Evolutionary conservation across 2,888 invertebrate genomes (phyloP).

Genomic region (Ornithoptera alexandrae): DNA sequence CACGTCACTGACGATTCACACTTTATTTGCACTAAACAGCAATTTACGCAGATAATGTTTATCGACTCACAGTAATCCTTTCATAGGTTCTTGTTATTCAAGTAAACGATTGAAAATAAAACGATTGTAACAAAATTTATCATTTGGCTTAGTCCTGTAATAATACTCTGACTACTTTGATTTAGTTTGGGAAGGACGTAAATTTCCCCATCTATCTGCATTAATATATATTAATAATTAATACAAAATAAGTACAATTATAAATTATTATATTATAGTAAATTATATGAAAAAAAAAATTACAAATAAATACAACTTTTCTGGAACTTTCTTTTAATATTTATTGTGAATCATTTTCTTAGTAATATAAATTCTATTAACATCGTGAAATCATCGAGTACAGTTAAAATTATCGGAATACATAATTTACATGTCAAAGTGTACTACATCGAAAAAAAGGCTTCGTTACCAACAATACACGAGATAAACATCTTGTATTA

Average conservation of each 20-base stretch:
- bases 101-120: constrained; percentile 22
- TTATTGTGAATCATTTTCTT: too few species aligned
- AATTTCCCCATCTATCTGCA: neutral
- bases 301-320: too few species aligned
- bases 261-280: too few species aligned
- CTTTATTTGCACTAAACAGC: constrained; percentile 32
- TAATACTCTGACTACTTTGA: neutral
- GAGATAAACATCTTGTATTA: constrained; percentile 23
- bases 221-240: too few species aligned
- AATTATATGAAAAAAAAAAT: too few species aligned
- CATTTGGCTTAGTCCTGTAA: neutral
- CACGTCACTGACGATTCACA: constrained; percentile 33
- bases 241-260: too few species aligned
- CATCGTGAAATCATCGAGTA: constrained; percentile 22
- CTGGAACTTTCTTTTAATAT: too few species aligned
- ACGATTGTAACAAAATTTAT: neutral
- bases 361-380: neutral
- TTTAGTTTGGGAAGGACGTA: neutral
- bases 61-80: constrained; percentile 32
- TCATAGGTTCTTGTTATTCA: constrained; percentile 27
- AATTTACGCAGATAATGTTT: constrained; percentile 36
- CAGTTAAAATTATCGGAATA: constrained; percentile 22
- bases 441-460: constrained; percentile 13
- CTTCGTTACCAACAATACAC: constrained; percentile 18
- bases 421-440: constrained; percentile 27